Conservation (phyloP, 2,797 vertebrate species). For the Diplodus sargus region DNA sequence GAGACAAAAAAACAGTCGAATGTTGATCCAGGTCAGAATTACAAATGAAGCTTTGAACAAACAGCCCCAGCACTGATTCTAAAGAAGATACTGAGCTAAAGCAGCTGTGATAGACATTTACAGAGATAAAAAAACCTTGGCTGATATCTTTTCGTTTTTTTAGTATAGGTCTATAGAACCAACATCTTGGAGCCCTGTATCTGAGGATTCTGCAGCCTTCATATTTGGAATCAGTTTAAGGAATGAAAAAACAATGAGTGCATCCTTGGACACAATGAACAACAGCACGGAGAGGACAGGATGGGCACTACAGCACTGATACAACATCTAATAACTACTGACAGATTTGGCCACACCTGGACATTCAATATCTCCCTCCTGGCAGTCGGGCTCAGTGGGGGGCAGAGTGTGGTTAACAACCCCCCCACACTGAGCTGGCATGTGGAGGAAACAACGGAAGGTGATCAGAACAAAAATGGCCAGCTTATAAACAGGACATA, state of each 20-base stretch:
- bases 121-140: neutral
- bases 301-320: constrained; percentile 53
- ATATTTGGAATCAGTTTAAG: neutral
- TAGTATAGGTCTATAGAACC: neutral
- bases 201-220: constrained; percentile 3
- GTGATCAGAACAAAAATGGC: constrained; percentile 36
- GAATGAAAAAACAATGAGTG: constrained; percentile 8
- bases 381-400: constrained; percentile 75
- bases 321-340: constrained; percentile 50
- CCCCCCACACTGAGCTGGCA: constrained; percentile 79
- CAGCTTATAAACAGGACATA: constrained; percentile 14
- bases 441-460: constrained; percentile 58
- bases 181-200: neutral
- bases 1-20: too few species aligned
- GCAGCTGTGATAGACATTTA: neutral
- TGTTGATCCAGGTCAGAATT: too few species aligned
- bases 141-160: neutral
- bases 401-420: constrained; percentile 64
- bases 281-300: constrained; percentile 37
- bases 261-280: constrained; percentile 43
- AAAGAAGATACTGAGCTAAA: neutral
- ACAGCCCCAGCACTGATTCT: neutral
- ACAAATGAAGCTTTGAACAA: too few species aligned
- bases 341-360: constrained; percentile 81
- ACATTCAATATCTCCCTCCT: constrained; percentile 82